Evolutionary conservation across 1,140 invertebrate genomes (phyloP), one percentile per base, ranked within the genome.

Genomic region (Bicyclus anynana): DNA sequence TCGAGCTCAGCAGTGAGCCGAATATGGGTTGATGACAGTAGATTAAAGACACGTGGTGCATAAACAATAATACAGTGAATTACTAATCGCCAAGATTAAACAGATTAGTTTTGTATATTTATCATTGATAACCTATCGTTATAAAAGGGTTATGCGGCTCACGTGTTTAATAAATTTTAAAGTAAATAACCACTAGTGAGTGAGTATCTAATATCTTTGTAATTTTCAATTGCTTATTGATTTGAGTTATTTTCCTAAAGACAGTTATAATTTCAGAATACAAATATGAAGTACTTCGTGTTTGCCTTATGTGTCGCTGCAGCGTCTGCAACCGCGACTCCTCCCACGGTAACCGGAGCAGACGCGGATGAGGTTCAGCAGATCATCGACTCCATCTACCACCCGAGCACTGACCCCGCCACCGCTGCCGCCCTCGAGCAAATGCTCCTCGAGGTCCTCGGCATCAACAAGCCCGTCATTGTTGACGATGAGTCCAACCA

Each of bases 261-360:
- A 16, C 14, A 16, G 2, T 4, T 1, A 16, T 17, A 16, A 38
- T 14, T 62, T 58, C 42, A 65, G 60, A 54, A 9, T 47, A 5
- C 17, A 42, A 79, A 60, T n/a, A 84, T 85, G 82, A 85, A 81
- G 73, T 77, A 63, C 65, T 65, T 85, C 51, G 42, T 77, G 44
- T 55, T 85, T 54, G 70, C 73, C 10, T 52, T 78, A 5, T 52
- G 79, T 67, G 75, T 58, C 49, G 69, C 74, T 53, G 75, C 71
- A 42, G 77, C 79, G 23, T 67, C 72, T 59, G 77, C 81, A 51
- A 53, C 37, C 51, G 17, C 64, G 17, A 4, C 71, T 7, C 59
- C 65, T 14, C 67, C 65, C 1, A 49, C 53, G 5, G 37, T 68
- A 13, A 13, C 44, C 33, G 38, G 14, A 9, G 59, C 38, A 10